Base-by-base conservation (phyloP, 2,797 vertebrate genomes). In the Saguinus oedipus region DNA sequence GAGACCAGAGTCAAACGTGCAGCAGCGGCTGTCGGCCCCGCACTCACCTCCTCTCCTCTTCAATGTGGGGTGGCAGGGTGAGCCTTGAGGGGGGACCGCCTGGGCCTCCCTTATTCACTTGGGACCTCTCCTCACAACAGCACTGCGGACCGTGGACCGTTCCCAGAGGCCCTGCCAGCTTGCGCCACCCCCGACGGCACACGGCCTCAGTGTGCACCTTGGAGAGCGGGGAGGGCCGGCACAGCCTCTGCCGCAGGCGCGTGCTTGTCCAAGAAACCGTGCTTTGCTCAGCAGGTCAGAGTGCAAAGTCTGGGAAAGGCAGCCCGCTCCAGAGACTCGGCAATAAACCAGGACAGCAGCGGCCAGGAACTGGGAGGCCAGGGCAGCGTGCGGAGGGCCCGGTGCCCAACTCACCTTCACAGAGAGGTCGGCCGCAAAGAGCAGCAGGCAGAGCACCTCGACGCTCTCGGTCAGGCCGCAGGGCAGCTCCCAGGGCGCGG, bases 381-480 rank as follows among this genome's bases (percentile, higher is more conserved):
- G 33, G 42, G 15, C 5, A 36, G 75, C 61, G 13, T 0, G 12
- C 0, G 7, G 5, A 30, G 24, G 89, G 1, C 5, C 44, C 4
- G 0, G 26, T 2, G 0, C 12, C 46, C 36, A 0, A 3, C 98
- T 94, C 97, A 99, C 99, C 99, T 99, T 99, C 64, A 99, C 98
- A 0, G 99, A 98, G 0, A 99, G 98, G 19, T 99, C 99, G 0
- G 97, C n/a, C 44, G 93, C 0, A 7, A 99, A 99, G 44, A 99
- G 84, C 3, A 99, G 53, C 81, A 99, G 98, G 97, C 99, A 99
- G 92, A 99, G 46, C 3, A 98, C 98, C 98, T 99, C 99, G 0
- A 99, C 0, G 46, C 98, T 97, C 97, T 99, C 99, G 0, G 99
- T 99, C 26, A 99, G 68, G 39, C 99, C 99, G 0, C 99, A 99